A percentile compares a stretch with the other conserved stretches of the same genome.
Evolutionary conservation across 2,113 vertebrate genomes (phyloP).

Genomic region (human (Homo sapiens)): DNA sequence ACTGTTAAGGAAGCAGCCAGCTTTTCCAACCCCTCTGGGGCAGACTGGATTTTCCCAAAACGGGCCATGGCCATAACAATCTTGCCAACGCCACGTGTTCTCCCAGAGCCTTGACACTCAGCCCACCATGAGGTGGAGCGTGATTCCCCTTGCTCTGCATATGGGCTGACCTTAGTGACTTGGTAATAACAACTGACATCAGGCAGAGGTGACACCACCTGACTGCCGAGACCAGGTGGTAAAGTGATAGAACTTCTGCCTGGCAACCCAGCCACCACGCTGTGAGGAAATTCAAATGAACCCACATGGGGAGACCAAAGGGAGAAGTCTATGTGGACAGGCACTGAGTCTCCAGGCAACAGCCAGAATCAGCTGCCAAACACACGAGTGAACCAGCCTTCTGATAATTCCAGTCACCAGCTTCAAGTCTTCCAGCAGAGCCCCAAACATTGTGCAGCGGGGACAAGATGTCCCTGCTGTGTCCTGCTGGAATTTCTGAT

Average conservation of each 20-base stretch:
- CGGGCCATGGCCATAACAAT: too few relatives aligned
- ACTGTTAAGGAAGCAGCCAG: neutral
- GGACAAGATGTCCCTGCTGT: neutral
- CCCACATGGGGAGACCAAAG: neutral
- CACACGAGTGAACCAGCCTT: neutral
- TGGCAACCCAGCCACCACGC: neutral
- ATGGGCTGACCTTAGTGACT: neutral
- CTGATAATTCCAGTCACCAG: accelerated
- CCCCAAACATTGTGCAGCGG: neutral
- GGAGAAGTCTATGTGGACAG: neutral
- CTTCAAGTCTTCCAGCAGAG: neutral
- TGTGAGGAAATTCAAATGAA: neutral
- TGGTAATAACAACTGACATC: neutral
- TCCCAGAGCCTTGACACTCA: neutral
- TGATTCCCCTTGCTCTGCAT: neutral
- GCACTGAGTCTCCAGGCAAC: neutral
- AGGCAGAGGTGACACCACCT: neutral
- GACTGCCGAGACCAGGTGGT: neutral
- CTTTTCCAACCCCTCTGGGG: neutral
- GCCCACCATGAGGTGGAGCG: too few relatives aligned
- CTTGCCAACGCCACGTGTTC: neutral
- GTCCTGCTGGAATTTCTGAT: neutral
- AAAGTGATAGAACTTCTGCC: neutral
- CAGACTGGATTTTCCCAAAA: neutral
- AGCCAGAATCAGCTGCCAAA: neutral